phyloP scores from a whole-genome alignment of 2,113 vertebrate genomes.

The Pterophyllum scalare region DNA sequence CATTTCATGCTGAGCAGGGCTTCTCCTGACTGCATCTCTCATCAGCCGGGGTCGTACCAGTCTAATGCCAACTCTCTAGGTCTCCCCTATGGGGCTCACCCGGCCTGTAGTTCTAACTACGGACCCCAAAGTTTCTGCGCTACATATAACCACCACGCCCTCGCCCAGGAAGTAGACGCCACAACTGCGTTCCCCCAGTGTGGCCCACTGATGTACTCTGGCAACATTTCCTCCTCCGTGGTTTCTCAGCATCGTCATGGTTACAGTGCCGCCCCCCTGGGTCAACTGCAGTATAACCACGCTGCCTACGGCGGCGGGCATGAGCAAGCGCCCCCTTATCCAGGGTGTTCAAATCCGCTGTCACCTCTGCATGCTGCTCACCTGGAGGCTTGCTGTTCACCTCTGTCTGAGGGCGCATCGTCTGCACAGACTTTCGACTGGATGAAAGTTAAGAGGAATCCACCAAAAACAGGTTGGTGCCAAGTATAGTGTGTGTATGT shows the following conservation, averaged over 20 bases:
- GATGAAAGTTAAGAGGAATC: conserved; percentile 99
- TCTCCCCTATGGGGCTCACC: conserved; percentile 87
- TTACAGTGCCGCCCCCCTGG: conserved; percentile 87
- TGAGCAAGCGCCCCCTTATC: conserved; percentile 86
- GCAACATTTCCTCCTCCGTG: conserved; percentile 87
- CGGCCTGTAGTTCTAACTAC: conserved; percentile 87
- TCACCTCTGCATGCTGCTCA: conserved; percentile 90
- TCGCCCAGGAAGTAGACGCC: conserved; percentile 93
- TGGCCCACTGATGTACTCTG: conserved; percentile 91
- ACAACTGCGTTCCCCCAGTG: conserved; percentile 88
- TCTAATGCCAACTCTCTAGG: conserved; percentile 83
- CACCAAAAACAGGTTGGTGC: conserved; percentile 96
- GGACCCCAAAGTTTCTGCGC: conserved; percentile 89
- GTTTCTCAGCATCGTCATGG: conserved; percentile 89
- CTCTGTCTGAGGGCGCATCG: conserved; percentile 86
- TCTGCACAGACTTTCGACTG: conserved; percentile 97
- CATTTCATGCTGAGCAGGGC: conserved; percentile 89
- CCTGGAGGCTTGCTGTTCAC: conserved; percentile 89
- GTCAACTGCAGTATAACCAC: conserved; percentile 88
- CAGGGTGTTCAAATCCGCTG: conserved; percentile 87
- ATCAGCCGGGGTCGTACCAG: conserved; percentile 88
- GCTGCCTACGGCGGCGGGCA: conserved; percentile 89
- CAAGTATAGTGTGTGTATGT: background rate
- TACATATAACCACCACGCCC: conserved; percentile 88
- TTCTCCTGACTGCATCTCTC: conserved; percentile 87